These are phyloP conservation scores for Pituophis catenifer DNA, from an alignment of 2,113 vertebrate genomes.

Conservation along the genomic window DNA sequence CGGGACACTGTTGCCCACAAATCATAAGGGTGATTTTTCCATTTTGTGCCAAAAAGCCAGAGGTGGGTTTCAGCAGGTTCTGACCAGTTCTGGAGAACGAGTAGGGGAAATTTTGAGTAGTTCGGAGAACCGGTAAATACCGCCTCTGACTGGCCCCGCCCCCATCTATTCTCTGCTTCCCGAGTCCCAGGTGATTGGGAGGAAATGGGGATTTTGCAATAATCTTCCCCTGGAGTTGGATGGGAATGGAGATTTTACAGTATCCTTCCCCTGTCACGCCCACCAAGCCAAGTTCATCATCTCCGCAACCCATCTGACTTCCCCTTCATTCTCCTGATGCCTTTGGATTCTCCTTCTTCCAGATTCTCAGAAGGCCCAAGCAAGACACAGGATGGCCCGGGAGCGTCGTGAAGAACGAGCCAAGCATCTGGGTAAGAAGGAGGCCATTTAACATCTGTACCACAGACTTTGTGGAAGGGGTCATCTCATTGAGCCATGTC, in stretches of 20 bases:
- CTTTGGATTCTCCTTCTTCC: conserved; percentile 7
- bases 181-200: too few relatives aligned
- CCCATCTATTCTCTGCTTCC: too few relatives aligned
- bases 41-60: not conserved
- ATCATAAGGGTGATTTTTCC: not conserved
- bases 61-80: too few relatives aligned
- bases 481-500: not conserved
- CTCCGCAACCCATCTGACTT: not conserved
- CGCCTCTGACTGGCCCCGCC: too few relatives aligned
- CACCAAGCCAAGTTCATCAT: not conserved
- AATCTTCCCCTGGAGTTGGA: too few relatives aligned
- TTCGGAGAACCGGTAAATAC: too few relatives aligned
- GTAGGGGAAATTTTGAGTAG: too few relatives aligned
- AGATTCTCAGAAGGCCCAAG: conserved; percentile 88
- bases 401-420: conserved; percentile 90
- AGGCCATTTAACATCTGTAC: not conserved
- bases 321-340: not conserved
- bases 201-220: too few relatives aligned
- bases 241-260: too few relatives aligned
- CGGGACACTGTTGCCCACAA: not conserved
- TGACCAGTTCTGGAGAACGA: too few relatives aligned
- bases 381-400: conserved; percentile 88
- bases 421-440: conserved; percentile 89
- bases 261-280: too few relatives aligned
- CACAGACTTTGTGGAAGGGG: not conserved